Evolutionary conservation across 1,140 invertebrate genomes (phyloP), one percentile per base, ranked within the genome.

Genomic region (Epicauta chinensis): DNA sequence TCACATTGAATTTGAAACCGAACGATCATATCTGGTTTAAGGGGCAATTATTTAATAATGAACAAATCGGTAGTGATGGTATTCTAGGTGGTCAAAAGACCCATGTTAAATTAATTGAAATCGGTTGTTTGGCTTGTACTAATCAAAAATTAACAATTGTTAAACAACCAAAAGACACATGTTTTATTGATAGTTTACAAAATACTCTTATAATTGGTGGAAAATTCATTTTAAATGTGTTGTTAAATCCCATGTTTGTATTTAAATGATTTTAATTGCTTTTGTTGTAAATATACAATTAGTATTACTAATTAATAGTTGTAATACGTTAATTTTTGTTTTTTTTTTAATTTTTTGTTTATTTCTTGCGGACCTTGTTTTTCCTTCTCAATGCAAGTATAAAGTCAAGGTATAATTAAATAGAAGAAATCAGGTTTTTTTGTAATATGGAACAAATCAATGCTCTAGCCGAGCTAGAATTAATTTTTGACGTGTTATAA

Each of bases 1-100:
- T 86, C 53, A 87, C 84, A 4, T 62, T 79, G 1, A 73, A 76
- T 17, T 72, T 89, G 34, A 78, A 77, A 58, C 67, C 74, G 0
- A 80, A 83, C 0, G 87, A 89, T 66, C 80, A 82, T 48, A 79
- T 90, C 29, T 78, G 81, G 63, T 89, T 89, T 62, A 78, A 78
- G 44, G 87, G 87, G 85, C 17, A 67, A 76, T 53, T 65, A 14
- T 61, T 56, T 52, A 65, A 65, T 43, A 56, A 62, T 40, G 40
- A 58, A 23, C 14, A 14, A 32, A 16, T 42, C 5, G 55, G 56
- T 9, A 14, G 53, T 17, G 66, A 80, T 67, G 67, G 75, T 56
- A 61, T 77, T 36, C 73, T 83, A 6, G 82, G 81, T 1, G 75
- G 78, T 3, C 62, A 71, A 11, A 67, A 76, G 49, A 74, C 79